phyloP scores from a whole-genome alignment of 2,113 vertebrate species.

The Notarius quadriscutis region DNA sequence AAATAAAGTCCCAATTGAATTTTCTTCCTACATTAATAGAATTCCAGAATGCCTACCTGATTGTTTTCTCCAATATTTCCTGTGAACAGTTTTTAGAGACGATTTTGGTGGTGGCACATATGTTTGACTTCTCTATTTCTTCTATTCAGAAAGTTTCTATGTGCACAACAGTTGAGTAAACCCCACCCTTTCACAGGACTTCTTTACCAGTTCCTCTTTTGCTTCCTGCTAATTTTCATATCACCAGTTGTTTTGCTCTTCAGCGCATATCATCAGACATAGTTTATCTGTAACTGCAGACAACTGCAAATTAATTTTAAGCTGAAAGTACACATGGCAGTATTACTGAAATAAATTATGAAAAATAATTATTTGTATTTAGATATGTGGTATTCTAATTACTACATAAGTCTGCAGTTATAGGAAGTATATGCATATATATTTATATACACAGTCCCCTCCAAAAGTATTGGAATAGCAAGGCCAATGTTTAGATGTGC shows the following conservation, averaged over 20 bases:
- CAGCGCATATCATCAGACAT: constrained; percentile 7
- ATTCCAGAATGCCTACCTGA: constrained; percentile 59
- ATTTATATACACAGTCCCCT: background rate
- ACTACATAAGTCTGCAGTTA: background rate
- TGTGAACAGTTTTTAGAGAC: constrained; percentile 7
- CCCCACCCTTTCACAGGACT: constrained; percentile 72
- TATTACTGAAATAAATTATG: background rate
- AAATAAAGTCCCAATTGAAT: background rate
- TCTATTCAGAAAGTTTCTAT: constrained; percentile 58
- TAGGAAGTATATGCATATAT: background rate
- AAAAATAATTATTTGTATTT: background rate
- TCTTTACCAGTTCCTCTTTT: constrained; percentile 75
- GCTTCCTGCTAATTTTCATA: constrained; percentile 79
- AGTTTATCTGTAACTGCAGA: background rate
- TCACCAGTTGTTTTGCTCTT: constrained; percentile 64
- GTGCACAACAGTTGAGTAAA: constrained; percentile 67
- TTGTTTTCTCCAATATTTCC: constrained; percentile 17
- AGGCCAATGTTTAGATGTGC: background rate
- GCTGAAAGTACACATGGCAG: background rate
- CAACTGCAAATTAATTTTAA: background rate
- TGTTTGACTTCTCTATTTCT: constrained; percentile 46
- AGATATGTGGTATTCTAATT: background rate
- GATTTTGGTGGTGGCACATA: constrained; percentile 10
- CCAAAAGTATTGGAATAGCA: background rate
- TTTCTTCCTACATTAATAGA: constrained; percentile 13